phyloP scores from a whole-genome alignment of 2,113 vertebrate species.

The Gymnocephalus cernua region DNA sequence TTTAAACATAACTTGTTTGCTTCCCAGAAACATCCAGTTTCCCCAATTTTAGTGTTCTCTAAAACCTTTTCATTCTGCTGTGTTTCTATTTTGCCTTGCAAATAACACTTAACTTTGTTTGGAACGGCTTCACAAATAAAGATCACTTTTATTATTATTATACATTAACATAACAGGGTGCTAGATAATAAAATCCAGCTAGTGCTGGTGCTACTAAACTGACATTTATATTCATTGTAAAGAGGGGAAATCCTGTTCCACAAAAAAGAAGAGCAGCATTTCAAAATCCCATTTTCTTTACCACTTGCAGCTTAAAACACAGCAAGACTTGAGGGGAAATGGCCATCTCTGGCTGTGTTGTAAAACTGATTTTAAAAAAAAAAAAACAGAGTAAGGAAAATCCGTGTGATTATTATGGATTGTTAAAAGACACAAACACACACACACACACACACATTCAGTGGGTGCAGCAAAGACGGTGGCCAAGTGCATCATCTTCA shows the following conservation, averaged over 20 bases:
- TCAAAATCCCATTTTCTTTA: constrained; percentile 53
- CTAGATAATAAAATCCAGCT: constrained; percentile 11
- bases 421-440: constrained; percentile 42
- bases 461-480: constrained; percentile 11
- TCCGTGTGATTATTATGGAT: constrained; percentile 57
- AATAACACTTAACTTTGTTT: constrained; percentile 25
- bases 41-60: neutral
- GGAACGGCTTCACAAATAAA: constrained; percentile 8
- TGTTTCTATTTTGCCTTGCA: neutral
- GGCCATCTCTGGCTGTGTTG: constrained; percentile 52
- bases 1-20: neutral
- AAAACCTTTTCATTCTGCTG: neutral
- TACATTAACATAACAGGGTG: constrained; percentile 21
- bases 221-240: constrained; percentile 49
- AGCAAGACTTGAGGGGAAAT: constrained; percentile 54
- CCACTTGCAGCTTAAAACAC: constrained; percentile 63
- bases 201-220: constrained; percentile 7
- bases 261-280: constrained; percentile 31
- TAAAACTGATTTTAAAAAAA: constrained; percentile 55
- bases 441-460: constrained; percentile 8
- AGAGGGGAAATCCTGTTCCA: constrained; percentile 30
- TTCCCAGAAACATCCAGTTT: neutral
- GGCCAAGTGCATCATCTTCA: neutral
- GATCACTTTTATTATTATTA: constrained; percentile 15
- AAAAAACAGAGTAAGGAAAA: constrained; percentile 36